Base-by-base conservation (phyloP, 2,113 vertebrate species). In the Baryphthengus martii region DNA sequence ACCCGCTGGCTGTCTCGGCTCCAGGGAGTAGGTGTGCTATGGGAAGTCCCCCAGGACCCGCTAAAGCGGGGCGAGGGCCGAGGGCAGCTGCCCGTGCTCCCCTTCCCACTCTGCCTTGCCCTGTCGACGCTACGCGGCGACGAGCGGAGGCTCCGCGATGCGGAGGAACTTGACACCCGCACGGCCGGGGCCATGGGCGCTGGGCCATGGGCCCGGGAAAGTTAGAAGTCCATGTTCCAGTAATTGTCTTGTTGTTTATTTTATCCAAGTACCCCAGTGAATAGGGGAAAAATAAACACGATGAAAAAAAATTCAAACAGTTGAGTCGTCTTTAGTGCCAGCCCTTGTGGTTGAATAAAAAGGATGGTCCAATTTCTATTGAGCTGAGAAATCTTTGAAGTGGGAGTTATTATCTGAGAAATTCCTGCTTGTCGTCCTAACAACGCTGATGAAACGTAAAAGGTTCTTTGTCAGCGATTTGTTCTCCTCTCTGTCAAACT, bases 401-500 rank as follows among this genome's bases (percentile, higher is more conserved):
- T 99, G 98, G 98, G 98, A 98, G 98, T 99, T 99, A 98, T 99
- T 99, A 99, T 99, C 98, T 98, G 98, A 99, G 98, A 98, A 98
- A 99, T 99, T 99, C 99, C 98, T 98, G 96, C 97, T 96, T 98
- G 99, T 99, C 94, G 99, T 98, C 99, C 98, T 98, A 99, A 99
- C 99, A 98, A 99, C 99, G 98, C 98, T 98, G 98, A 98, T 99
- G 99, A 99, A 99, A 99, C 98, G 99, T 98, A 99, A 99, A 99
- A 98, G 97, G 98, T 98, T 98, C 98, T 98, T 99, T 99, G 99
- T 99, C 98, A 98, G 98, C 98, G 98, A 99, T 99, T 99, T 99
- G 98, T 99, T 98, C 98, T 98, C 98, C 98, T 98, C 98, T 99
- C 98, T 98, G 98, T 99, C 98, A 99, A 98, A 98, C 97, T 98